A percentile compares a stretch with the other conserved stretches of the same genome.
These are phyloP conservation scores for Leucosticte australis DNA, from an alignment of 2,113 vertebrate genomes.

Conservation along the genomic window DNA sequence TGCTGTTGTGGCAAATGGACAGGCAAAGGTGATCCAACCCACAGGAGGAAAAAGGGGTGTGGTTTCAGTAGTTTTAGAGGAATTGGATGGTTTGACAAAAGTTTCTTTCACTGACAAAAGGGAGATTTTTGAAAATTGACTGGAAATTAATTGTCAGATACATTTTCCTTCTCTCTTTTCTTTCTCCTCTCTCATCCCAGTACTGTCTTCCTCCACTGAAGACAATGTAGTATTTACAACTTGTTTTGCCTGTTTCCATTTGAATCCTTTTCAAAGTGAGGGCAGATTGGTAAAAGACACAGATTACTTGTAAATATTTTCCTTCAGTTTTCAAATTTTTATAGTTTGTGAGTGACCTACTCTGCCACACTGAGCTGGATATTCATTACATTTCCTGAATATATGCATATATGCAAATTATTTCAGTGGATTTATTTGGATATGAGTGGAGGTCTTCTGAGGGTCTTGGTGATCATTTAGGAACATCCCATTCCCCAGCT, in stretches of 20 bases:
- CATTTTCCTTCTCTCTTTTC: neutral
- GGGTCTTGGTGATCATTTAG: neutral
- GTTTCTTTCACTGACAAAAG: neutral
- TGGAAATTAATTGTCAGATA: neutral
- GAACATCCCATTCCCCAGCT: neutral
- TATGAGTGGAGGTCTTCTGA: neutral
- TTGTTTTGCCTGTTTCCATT: neutral
- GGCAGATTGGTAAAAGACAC: neutral
- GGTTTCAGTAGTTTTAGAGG: neutral
- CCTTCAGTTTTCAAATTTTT: neutral
- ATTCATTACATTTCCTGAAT: neutral
- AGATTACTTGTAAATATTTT: neutral
- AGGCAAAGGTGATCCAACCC: neutral
- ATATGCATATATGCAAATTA: neutral
- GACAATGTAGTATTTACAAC: neutral
- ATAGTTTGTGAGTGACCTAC: neutral
- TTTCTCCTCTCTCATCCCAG: neutral
- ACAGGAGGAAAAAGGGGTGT: neutral
- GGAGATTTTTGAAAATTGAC: neutral
- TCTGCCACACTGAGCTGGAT: neutral
- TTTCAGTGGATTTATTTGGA: neutral
- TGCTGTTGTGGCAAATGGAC: neutral
- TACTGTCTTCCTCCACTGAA: neutral
- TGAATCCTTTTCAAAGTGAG: neutral
- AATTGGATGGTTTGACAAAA: neutral